phyloP scores from a whole-genome alignment of 2,113 vertebrate species.

The Calonectris borealis region DNA sequence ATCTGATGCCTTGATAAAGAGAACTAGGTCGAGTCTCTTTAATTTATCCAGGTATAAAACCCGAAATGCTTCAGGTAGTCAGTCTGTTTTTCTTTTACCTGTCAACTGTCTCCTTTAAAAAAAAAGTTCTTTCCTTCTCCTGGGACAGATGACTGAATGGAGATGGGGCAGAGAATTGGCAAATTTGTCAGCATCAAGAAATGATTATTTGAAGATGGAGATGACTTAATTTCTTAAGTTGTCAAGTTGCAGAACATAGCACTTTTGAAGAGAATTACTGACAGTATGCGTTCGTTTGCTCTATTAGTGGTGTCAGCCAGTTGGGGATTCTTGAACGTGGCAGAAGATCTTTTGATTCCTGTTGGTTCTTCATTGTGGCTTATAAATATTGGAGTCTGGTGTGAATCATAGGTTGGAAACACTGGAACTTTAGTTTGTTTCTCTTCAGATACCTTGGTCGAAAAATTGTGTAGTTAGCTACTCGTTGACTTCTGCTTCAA shows the following conservation, averaged over 20 bases:
- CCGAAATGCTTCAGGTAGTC: slow-evolving; percentile 11
- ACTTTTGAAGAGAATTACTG: slow-evolving; percentile 27
- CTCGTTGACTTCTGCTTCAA: background rate
- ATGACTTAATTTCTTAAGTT: slow-evolving; percentile 57
- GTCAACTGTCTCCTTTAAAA: slow-evolving; percentile 27
- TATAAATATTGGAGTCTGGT: background rate
- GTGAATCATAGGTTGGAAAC: background rate
- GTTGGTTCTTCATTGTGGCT: background rate
- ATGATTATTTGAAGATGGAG: slow-evolving; percentile 52
- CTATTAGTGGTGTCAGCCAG: slow-evolving; percentile 39
- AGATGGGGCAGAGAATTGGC: slow-evolving; percentile 40
- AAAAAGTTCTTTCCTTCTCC: slow-evolving; percentile 29
- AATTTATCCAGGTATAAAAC: slow-evolving; percentile 45
- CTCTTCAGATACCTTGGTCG: background rate
- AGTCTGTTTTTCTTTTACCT: slow-evolving; percentile 34
- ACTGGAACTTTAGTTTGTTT: background rate
- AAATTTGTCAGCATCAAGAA: slow-evolving; percentile 54
- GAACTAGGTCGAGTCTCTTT: background rate
- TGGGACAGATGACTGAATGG: slow-evolving; percentile 48
- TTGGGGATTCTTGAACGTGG: slow-evolving; percentile 18
- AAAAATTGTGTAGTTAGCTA: background rate
- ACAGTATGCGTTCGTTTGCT: slow-evolving; percentile 15
- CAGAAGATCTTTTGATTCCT: background rate
- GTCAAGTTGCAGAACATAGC: slow-evolving; percentile 67
- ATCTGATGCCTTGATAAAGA: background rate